Base-by-base conservation (phyloP, 2,888 invertebrate species). In the Aromia moschata region DNA sequence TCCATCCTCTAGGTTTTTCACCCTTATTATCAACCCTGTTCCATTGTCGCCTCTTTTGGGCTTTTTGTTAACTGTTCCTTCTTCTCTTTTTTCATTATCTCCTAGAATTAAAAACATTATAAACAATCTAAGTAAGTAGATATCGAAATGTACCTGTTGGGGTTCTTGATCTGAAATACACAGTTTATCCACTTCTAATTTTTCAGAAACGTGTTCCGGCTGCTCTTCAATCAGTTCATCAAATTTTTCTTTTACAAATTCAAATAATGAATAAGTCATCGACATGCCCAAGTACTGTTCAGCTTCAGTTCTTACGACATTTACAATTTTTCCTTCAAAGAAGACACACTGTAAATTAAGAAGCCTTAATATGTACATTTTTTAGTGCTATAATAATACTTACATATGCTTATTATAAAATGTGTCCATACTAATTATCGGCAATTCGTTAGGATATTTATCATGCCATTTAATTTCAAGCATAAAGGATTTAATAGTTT, bases 391-490 rank as follows among this genome's bases (percentile, higher is more conserved):
- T n/a, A 7, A 33, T n/a, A n/a, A 33, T 77, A 87, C 92, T 89
- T 84, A 96, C 96, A 97, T 81, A 79, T 93, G 90, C 77, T 93
- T 91, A 81, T 98, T 98, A 78, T 94, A 97, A 82, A 97, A 98
- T 31, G 92, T 89, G 70, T 96, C 92, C 85, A 97, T 84, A 81
- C 91, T 94, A 60, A 96, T 85, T 17, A 77, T 82, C 9, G 98
- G 96, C 68, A 88, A 85, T 40, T 90, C 90, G 38, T 90, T 87
- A 3, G 98, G 98, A 80, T 98, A 98, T 40, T 87, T 87, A 0
- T 88, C 85, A 16, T 89, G 89, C 97, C 97, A 98, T 71, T 84
- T 84, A 64, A 98, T 87, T 82, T 97, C 96, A 62, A 97, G 79
- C 59, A 97, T 81, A 80, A 97, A 94, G 1, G 96, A 93, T 79